Conservation (phyloP, 2,113 vertebrate species). For the Cynocephalus volans region DNA sequence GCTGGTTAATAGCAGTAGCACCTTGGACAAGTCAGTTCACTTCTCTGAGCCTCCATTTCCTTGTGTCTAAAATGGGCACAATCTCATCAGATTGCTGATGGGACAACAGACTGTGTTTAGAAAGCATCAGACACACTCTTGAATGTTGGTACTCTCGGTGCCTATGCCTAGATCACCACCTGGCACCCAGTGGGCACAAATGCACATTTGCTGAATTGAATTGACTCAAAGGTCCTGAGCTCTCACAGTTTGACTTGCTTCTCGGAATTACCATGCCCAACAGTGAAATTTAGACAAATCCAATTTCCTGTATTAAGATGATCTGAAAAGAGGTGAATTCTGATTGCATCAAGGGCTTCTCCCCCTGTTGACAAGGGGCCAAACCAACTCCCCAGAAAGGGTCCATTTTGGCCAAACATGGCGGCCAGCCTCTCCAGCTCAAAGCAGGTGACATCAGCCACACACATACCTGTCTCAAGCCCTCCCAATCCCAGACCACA, state of each 20-base stretch:
- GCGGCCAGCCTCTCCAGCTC: neutral
- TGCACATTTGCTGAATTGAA: neutral
- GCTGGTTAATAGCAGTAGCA: neutral
- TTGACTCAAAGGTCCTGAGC: neutral
- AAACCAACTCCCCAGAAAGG: neutral
- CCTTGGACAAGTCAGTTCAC: neutral
- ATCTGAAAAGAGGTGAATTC: neutral
- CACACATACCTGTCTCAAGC: neutral
- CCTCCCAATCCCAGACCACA: slow-evolving; percentile 45
- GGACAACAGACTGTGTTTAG: neutral
- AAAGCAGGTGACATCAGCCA: neutral
- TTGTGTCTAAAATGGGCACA: neutral
- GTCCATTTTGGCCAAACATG: neutral
- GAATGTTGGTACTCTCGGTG: neutral
- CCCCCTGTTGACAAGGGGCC: neutral
- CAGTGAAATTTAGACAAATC: slow-evolving; percentile 38
- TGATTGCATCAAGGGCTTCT: neutral
- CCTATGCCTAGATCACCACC: neutral
- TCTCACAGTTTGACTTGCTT: slow-evolving; percentile 2
- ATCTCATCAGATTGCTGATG: neutral
- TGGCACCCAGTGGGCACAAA: neutral
- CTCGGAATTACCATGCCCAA: neutral
- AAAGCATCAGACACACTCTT: neutral
- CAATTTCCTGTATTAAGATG: neutral
- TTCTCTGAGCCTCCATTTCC: neutral